Percentiles rank a stretch among this genome's conserved stretches.
These are phyloP conservation scores for Schizaphis graminum DNA, from an alignment of 2,888 invertebrate species.

Conservation along the genomic window DNA sequence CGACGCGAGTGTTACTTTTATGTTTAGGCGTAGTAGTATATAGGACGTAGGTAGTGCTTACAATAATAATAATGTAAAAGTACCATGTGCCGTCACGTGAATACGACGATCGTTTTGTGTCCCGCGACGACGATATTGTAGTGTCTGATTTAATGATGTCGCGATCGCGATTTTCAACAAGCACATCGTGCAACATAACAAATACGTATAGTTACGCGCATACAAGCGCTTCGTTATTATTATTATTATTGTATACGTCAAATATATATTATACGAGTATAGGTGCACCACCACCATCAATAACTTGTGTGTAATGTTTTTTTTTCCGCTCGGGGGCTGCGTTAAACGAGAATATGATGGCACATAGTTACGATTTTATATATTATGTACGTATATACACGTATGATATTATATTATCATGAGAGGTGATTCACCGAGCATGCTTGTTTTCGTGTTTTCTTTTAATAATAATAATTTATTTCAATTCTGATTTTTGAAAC, in stretches of 20 bases:
- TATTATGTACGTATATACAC: too few species aligned
- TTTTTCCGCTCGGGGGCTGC: not conserved
- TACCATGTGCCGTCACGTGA: not conserved
- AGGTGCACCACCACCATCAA: not conserved
- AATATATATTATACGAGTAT: not conserved
- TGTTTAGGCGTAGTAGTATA: not conserved
- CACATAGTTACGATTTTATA: not conserved
- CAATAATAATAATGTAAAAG: not conserved
- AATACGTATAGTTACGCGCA: not conserved
- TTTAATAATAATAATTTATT: not conserved
- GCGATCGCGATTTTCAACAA: not conserved
- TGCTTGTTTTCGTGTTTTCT: not conserved
- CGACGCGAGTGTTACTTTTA: not conserved
- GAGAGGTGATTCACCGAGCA: not conserved
- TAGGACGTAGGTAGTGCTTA: too few species aligned
- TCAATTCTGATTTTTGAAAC: not conserved
- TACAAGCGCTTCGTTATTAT: not conserved
- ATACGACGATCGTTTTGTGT: not conserved
- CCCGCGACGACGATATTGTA: not conserved
- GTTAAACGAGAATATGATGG: not conserved
- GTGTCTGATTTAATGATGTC: slow-evolving; percentile 40
- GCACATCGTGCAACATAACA: not conserved
- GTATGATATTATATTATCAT: not conserved
- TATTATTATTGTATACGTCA: not conserved
- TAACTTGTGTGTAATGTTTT: not conserved